Evolutionary conservation across 2,888 invertebrate genomes (phyloP), one percentile per base, ranked within the genome.

Genomic region (Sarcophaga subvicina): DNA sequence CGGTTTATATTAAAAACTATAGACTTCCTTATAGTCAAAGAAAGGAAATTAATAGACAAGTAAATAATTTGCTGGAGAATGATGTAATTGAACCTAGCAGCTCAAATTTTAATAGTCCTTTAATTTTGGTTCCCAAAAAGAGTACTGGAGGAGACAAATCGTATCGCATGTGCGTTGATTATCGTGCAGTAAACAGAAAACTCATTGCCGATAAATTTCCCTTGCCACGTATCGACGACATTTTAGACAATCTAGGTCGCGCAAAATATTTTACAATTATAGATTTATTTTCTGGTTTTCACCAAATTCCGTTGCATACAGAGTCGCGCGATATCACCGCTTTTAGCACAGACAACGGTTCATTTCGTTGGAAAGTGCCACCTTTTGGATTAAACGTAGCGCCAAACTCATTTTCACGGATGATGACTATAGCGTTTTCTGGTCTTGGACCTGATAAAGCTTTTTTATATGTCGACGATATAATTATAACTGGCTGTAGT

Each of bases 351-450:
- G n/a, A 66, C 11, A 5, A 17, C 3, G 76, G 66, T 59, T 76
- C 27, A 25, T 76, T 76, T 69, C n/a, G 73, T 17, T 83, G 72
- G 75, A 83, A 83, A 47, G 75, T 79, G 71, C 37, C 89, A 10
- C 90, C 89, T n/a, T 90, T 90, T 84, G 90, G 89, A 4, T 75
- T 90, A 20, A 88, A 86, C 14, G 84, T 86, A 3, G 73, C 76
- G 12, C 84, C 82, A 20, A 88, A 89, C 10, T 89, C 88, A 63
- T 91, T 91, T 77, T 86, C 86, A 63, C 47, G 90, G 69, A 89
- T 90, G 89, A 90, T 91, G 90, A 76, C 87, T 4, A 87, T 89
- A 6, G 89, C 90, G 17, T 89, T 90, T 82, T 83, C 89, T 12
- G 89, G 89, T 11, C 75, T 85, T 17, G 10, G 76, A 12, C 70